A percentile compares a stretch with the other conserved stretches of the same genome.
These are phyloP conservation scores for Rallus limicola DNA, from an alignment of 2,113 vertebrate genomes.

Conservation along the genomic window DNA sequence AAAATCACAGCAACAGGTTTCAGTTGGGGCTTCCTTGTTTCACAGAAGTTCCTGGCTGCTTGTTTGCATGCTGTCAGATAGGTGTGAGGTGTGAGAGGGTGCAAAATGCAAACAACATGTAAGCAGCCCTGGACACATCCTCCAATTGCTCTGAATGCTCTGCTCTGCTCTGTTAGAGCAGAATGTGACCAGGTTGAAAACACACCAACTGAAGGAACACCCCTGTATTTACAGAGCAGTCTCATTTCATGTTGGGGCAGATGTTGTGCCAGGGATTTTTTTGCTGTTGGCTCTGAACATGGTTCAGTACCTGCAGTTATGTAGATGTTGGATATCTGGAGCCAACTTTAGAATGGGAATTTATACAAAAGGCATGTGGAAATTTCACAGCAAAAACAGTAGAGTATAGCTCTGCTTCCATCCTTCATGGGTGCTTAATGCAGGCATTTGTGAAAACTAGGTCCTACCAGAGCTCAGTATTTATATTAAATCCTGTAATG, in stretches of 20 bases:
- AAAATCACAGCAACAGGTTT: background rate
- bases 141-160: accelerated
- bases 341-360: background rate
- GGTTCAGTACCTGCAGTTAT: background rate
- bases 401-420: background rate
- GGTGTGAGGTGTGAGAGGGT: background rate
- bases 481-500: background rate
- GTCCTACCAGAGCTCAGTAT: background rate
- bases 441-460: background rate
- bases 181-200: background rate
- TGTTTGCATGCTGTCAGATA: background rate
- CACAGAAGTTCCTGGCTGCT: background rate
- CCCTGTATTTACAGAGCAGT: background rate
- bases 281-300: background rate
- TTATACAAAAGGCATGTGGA: background rate
- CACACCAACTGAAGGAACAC: background rate
- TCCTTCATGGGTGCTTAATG: background rate
- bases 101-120: background rate
- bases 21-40: background rate
- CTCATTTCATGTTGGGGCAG: background rate
- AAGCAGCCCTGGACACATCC: background rate
- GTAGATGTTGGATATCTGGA: background rate
- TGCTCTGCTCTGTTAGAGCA: background rate
- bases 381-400: background rate
- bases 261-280: background rate